Conservation (phyloP, 2,888 invertebrate species). For the Stegophylla sp. region DNA sequence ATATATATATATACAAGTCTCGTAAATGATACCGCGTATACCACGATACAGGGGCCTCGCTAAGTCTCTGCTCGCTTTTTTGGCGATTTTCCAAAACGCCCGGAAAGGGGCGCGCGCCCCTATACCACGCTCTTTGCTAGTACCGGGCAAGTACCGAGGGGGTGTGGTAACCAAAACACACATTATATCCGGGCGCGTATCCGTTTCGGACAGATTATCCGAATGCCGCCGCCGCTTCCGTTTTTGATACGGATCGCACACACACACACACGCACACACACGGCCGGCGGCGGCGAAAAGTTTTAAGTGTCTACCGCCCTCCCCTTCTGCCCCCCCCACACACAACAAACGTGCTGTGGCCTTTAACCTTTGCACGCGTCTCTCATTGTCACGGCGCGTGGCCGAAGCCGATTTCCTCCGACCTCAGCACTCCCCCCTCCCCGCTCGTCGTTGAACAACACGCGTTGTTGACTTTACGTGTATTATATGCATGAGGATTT, state of each 20-base stretch:
- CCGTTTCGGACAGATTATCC: constrained; percentile 49
- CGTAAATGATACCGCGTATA: too few species aligned
- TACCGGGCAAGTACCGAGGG: too few species aligned
- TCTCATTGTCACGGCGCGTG: background rate
- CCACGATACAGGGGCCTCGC: too few species aligned
- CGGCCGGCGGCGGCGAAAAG: constrained; percentile 41
- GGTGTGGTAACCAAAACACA: too few species aligned
- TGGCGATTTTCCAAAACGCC: too few species aligned
- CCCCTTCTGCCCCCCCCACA: background rate
- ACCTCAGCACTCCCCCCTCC: too few species aligned
- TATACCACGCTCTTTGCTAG: too few species aligned
- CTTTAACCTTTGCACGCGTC: background rate
- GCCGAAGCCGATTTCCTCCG: constrained; percentile 3
- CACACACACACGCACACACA: background rate
- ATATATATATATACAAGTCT: too few species aligned
- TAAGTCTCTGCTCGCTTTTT: too few species aligned
- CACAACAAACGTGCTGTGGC: background rate
- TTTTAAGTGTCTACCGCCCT: constrained; percentile 29
- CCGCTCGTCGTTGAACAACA: background rate
- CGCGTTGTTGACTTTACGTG: background rate
- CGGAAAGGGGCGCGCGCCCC: background rate
- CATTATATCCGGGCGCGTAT: constrained; percentile 20
- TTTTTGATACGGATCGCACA: constrained; percentile 27
- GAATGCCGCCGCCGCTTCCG: constrained; percentile 12
- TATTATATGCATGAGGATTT: background rate